Base-by-base conservation (phyloP, 30 jellyfish, hydroid and myxozoan species). In the Sanderia malayensis region DNA sequence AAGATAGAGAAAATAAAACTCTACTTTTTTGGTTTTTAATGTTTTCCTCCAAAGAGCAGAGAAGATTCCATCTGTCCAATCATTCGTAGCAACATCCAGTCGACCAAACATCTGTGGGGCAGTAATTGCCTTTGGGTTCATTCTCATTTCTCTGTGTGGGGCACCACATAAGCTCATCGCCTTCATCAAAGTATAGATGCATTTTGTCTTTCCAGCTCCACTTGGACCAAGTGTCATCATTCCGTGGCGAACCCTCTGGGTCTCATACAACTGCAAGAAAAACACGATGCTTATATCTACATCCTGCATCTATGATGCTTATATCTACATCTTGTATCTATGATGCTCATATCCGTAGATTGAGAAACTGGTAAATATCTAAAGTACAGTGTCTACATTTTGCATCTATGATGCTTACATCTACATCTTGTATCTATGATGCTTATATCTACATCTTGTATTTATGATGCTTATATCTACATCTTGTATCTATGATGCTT, bases 51-150 rank as follows among this genome's bases (percentile, higher is more conserved):
- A 87, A 67, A 87, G 70, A 17, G 96, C 86, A 25, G 96, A 87
- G 80, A 87, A 87, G 20, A 87, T 87, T 27, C 96, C 96, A 59
- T 87, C 96, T 0, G 96, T 87, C 96, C 96, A 87, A 33, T 87
- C 96, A 73, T 87, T 87, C 4, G 96, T 87, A 0, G 96, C 94
- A 32, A 76, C 94, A 60, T 87, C 96, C 31, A 87, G 71, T 53
- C 94, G 58, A 6, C 96, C 96, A 68, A 87, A 87, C 96, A 87
- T 87, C 82, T 87, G 96, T 17, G 96, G 96, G 37, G 96, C 96
- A n/a, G 96, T 87, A 47, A 87, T 79, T n/a, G 96, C 96, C 64
- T 87, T 87, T 0, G 96, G 96, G 75, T 87, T 87, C 96, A 87
- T 87, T 41, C 96, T 53, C 84, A 79, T 27, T 64, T 87, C 96